Evolutionary conservation across 2,797 vertebrate species (phyloP).

Genomic region (Sebastes taczanowskii): DNA sequence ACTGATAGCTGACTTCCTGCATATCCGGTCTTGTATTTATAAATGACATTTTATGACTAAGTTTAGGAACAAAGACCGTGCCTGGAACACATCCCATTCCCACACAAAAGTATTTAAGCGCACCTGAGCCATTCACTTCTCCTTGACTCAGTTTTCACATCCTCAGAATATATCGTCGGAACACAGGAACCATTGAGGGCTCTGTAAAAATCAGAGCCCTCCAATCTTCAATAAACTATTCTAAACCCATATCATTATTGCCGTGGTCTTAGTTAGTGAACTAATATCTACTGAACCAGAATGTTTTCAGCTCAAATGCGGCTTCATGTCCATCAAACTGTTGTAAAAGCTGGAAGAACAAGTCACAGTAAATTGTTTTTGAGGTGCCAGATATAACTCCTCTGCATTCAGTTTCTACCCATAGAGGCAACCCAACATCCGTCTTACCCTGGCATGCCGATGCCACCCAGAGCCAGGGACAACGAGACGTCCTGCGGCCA

Average conservation of each 20-base stretch:
- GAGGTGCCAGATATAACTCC: background rate
- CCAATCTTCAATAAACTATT: no score
- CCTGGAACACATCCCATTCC: no score
- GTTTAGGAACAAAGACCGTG: no score
- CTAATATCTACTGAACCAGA: background rate
- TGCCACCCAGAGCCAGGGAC: slow-evolving; percentile 87
- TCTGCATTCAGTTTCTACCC: background rate
- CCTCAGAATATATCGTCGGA: no score
- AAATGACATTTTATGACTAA: no score
- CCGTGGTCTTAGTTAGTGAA: no score
- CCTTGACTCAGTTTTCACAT: no score
- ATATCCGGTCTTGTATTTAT: background rate
- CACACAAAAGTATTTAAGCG: no score
- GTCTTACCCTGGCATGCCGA: slow-evolving; percentile 93
- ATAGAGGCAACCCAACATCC: accelerated
- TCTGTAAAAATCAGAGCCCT: no score
- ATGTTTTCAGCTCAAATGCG: background rate
- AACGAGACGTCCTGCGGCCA: slow-evolving; percentile 87
- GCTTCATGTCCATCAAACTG: background rate
- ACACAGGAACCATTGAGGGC: no score
- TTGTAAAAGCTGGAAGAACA: background rate
- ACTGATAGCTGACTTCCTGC: background rate
- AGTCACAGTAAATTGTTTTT: background rate
- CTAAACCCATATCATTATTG: no score
- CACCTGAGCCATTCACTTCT: no score